Evolutionary conservation across 2,113 vertebrate genomes (phyloP).

Genomic region (Empidonax alnorum): DNA sequence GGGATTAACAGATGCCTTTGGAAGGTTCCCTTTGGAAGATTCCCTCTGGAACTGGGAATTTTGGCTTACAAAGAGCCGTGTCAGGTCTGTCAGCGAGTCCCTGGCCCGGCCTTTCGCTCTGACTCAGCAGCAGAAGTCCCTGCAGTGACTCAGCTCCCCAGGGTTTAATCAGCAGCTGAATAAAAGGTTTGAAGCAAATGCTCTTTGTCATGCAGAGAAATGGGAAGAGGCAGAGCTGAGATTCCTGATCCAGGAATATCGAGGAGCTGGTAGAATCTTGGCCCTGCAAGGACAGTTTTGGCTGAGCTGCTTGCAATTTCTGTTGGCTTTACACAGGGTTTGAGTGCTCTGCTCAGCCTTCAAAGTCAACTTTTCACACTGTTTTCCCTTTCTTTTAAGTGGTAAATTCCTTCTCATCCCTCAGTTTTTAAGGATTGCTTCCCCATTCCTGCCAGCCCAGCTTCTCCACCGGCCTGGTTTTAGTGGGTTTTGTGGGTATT

Average conservation of each 20-base stretch:
- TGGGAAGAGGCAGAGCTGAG: background rate
- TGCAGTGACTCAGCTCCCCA: slow-evolving; percentile 41
- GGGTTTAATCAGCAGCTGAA: background rate
- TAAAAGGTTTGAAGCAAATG: background rate
- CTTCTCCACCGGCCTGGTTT: background rate
- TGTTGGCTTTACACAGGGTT: background rate
- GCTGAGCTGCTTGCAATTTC: background rate
- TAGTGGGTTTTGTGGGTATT: accelerated
- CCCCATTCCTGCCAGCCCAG: background rate
- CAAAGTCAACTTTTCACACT: background rate
- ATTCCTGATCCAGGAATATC: background rate
- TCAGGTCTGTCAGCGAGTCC: background rate
- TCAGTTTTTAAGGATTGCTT: background rate
- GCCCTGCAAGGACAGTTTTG: background rate
- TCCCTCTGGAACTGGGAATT: background rate
- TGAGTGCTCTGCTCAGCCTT: background rate
- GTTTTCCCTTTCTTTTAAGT: background rate
- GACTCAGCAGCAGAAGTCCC: slow-evolving; percentile 54
- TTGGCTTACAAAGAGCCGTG: background rate
- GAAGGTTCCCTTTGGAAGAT: background rate
- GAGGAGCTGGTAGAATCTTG: background rate
- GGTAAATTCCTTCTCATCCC: background rate
- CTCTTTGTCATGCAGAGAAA: background rate
- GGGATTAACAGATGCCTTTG: accelerated
- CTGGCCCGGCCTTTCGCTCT: background rate